Percentiles rank a stretch among this genome's conserved stretches.
phyloP scores from a whole-genome alignment of 2,113 vertebrate genomes.

The Sapajus apella region DNA sequence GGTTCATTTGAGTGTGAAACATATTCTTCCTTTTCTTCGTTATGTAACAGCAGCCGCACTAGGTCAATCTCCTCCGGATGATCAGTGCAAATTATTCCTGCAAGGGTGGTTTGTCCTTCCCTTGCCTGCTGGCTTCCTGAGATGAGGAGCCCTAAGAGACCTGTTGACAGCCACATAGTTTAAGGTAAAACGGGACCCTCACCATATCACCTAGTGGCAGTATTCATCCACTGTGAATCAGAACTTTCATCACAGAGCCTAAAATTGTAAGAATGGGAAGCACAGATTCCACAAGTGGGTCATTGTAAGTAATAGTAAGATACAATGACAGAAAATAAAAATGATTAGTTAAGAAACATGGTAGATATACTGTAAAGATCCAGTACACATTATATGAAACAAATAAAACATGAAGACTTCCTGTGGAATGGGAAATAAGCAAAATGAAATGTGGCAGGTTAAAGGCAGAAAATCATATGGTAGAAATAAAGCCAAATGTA shows the following conservation, averaged over 20 bases:
- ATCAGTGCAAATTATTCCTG: not conserved
- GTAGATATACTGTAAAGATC: not conserved
- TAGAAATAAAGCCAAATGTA: not conserved
- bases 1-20: not conserved
- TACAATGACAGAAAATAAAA: not conserved
- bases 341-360: not conserved
- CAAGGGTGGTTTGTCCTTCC: not conserved
- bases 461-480: conserved; percentile 35
- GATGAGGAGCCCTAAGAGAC: not conserved
- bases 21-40: not conserved
- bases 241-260: not conserved
- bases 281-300: not conserved
- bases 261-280: not conserved
- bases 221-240: not conserved
- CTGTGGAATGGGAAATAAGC: not conserved
- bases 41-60: not conserved
- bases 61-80: not conserved
- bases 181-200: not conserved
- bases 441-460: not conserved
- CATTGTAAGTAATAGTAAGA: not conserved
- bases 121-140: not conserved
- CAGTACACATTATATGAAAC: not conserved
- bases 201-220: not conserved
- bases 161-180: not conserved
- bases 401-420: not conserved